Conservation (phyloP, 1,140 invertebrate genomes). For the Parapsyche elsis region DNA sequence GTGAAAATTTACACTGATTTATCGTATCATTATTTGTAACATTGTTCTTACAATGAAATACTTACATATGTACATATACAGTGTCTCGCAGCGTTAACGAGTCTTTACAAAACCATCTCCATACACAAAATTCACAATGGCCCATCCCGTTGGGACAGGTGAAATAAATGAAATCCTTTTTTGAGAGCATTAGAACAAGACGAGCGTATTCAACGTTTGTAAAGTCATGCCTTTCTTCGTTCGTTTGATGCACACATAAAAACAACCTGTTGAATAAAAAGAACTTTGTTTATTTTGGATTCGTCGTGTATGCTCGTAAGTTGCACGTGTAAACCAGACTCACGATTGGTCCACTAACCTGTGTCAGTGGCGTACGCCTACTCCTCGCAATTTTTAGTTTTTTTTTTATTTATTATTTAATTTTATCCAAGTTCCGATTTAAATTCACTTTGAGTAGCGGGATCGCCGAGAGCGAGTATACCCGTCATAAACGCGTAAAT, state of each 20-base stretch:
- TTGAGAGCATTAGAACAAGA: slow-evolving; percentile 2
- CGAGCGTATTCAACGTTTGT: slow-evolving; percentile 14
- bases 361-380: slow-evolving; percentile 21
- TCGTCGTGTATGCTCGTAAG: slow-evolving; percentile 15
- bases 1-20: no score
- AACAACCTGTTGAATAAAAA: slow-evolving; percentile 27
- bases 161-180: not conserved
- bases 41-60: no score
- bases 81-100: not conserved
- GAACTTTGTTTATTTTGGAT: slow-evolving; percentile 8
- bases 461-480: not conserved
- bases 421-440: not conserved
- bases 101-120: not conserved
- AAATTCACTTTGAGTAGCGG: not conserved
- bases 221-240: not conserved
- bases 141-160: not conserved
- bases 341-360: slow-evolving; percentile 31
- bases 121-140: not conserved
- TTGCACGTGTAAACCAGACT: slow-evolving; percentile 24
- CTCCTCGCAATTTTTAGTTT: not conserved
- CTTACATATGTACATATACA: not conserved
- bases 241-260: not conserved
- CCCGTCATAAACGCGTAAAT: not conserved
- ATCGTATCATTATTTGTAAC: no score
- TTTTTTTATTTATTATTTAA: not conserved